phyloP scores from a whole-genome alignment of 2,797 vertebrate genomes.

The Otolemur crassicaudatus region DNA sequence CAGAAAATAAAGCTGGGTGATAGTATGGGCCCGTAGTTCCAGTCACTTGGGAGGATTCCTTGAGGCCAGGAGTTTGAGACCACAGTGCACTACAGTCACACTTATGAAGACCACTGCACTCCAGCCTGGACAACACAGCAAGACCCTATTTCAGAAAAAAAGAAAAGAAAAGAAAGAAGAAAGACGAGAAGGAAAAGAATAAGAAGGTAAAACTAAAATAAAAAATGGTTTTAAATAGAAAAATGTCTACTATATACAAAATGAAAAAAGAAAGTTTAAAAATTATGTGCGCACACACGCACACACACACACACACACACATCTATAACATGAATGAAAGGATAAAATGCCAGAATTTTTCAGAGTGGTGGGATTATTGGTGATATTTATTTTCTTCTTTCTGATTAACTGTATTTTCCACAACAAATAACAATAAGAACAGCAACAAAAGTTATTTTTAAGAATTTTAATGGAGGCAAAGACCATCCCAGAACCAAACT shows the following conservation, averaged over 20 bases:
- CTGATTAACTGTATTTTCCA: not conserved
- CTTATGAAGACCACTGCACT: not conserved
- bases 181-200: not conserved
- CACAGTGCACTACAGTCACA: not conserved
- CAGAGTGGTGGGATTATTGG: not conserved
- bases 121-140: not conserved
- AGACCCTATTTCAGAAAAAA: not conserved
- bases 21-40: not conserved
- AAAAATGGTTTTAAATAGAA: not conserved
- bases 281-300: not conserved
- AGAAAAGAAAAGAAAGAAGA: no score
- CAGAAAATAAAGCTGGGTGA: not conserved
- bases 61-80: not conserved
- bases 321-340: not conserved
- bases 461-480: not conserved
- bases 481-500: not conserved
- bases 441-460: conserved; percentile 16
- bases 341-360: not conserved
- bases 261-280: not conserved
- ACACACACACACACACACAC: not conserved
- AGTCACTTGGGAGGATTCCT: not conserved
- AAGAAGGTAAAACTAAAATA: not conserved
- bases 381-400: conserved; percentile 50
- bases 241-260: not conserved
- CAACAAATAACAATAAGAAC: not conserved